phyloP scores from a whole-genome alignment of 2,888 invertebrate species.

The Sinohyriopsis cumingii region DNA sequence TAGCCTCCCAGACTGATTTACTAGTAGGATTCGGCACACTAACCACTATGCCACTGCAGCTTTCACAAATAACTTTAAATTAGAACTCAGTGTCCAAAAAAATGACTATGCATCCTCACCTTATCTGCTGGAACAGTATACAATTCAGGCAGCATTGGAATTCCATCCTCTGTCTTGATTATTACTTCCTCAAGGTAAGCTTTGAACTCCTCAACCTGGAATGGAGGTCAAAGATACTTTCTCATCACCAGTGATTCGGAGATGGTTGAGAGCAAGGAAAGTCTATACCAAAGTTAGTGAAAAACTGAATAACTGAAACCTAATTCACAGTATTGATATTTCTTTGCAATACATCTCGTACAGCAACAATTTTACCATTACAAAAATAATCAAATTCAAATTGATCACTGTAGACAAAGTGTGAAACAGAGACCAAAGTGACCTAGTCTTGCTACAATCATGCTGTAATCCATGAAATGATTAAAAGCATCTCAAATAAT shows the following conservation, averaged over 20 bases:
- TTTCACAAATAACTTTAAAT: no score
- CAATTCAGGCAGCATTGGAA: constrained; percentile 90
- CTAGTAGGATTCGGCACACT: no score
- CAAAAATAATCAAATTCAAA: no score
- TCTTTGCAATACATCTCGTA: not conserved
- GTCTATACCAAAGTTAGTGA: not conserved
- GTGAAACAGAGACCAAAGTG: no score
- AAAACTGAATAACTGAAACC: not conserved
- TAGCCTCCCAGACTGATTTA: no score
- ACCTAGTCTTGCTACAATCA: no score
- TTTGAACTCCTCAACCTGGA: constrained; percentile 70
- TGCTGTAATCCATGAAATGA: no score
- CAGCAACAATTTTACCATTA: not conserved
- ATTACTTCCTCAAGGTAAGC: constrained; percentile 75
- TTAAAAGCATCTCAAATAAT: no score
- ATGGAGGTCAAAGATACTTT: not conserved
- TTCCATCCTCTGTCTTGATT: constrained; percentile 89
- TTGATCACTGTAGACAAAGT: no score
- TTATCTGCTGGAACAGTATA: constrained; percentile 90
- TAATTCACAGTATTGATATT: not conserved
- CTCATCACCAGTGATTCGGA: not conserved
- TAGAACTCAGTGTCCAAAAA: no score
- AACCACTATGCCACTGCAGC: no score
- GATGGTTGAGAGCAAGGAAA: not conserved
- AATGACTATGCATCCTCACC: constrained; percentile 41